Base-by-base conservation (phyloP, 2,888 invertebrate species). In the Drosophila bunnanda region DNA sequence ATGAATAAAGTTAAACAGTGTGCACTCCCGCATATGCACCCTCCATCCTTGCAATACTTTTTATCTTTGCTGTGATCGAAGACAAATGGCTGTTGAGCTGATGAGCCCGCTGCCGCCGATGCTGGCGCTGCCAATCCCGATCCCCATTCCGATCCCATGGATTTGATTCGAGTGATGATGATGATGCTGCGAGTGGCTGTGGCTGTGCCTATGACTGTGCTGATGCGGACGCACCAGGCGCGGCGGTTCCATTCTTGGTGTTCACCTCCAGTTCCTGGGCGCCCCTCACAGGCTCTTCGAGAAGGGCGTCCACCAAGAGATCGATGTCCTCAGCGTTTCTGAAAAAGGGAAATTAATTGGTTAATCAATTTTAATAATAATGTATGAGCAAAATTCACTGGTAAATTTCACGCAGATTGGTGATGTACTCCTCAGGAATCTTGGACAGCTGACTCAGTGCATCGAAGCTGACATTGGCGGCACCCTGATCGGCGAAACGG, bases 321-420 rank as follows among this genome's bases (percentile, higher is more conserved):
- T 98, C 98, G 20, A 98, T 94, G 84, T 98, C 97, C 79, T 96
- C 95, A 2, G 95, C 93, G 61, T 93, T 93, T 65, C 95, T 94
- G 80, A 75, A 93, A 10, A 1, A 4, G 9, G 4, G 1, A 8
- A 17, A 7, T 0, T 9, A n/a, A 15, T 38, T 12, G 13, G 0
- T n/a, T n/a, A 8, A 20, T 1, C 4, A 15, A 4, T 0, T 25
- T 4, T 2, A 15, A 15, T 10, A 15, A 28, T 7, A 17, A 10
- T 28, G 17, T 15, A 1, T 2, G 2, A 2, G 2, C 15, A 2
- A 20, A n/a, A 74, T 92, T 91, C 89, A 95, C 95, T 93, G 94
- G 90, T 96, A 96, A 91, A 96, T 94, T 82, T 94, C 94, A 73
- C 94, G 93, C 75, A 96, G 92, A 84, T 94, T 94, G 80, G 95